These are phyloP conservation scores for Hemibagrus guttatus DNA, from an alignment of 2,797 vertebrate species.

Conservation along the genomic window DNA sequence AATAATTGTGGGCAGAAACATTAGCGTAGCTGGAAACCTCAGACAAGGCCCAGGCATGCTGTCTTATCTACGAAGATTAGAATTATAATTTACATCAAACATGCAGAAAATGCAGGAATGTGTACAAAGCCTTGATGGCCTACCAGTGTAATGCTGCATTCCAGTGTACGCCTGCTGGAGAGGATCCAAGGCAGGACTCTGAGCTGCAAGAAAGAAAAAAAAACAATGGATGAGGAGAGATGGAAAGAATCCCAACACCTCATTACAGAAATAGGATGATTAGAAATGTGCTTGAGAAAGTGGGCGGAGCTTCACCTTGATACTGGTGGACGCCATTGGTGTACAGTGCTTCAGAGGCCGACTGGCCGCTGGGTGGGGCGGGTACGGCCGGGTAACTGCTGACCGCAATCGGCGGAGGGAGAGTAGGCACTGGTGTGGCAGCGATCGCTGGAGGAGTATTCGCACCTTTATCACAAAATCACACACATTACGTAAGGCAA, in stretches of 20 bases:
- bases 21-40: too few species aligned
- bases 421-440: slow-evolving; percentile 85
- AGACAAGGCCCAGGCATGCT: background rate
- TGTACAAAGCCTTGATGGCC: slow-evolving; percentile 40
- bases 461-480: slow-evolving; percentile 77
- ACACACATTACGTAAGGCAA: background rate
- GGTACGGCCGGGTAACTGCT: slow-evolving; percentile 87
- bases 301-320: slow-evolving; percentile 79
- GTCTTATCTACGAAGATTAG: background rate
- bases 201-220: slow-evolving; percentile 75
- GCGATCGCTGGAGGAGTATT: slow-evolving; percentile 91
- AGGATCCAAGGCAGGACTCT: slow-evolving; percentile 89
- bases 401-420: slow-evolving; percentile 85
- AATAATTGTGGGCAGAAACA: background rate
- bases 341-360: slow-evolving; percentile 85
- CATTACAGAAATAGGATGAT: background rate
- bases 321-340: slow-evolving; percentile 91
- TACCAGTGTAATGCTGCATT: slow-evolving; percentile 96
- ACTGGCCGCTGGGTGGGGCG: slow-evolving; percentile 84
- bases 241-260: background rate
- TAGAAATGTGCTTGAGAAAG: background rate
- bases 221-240: slow-evolving; percentile 12
- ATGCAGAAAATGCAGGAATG: background rate
- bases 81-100: background rate
- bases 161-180: slow-evolving; percentile 93